Conservation (phyloP, 1,140 invertebrate genomes). For the Apis laboriosa region DNA sequence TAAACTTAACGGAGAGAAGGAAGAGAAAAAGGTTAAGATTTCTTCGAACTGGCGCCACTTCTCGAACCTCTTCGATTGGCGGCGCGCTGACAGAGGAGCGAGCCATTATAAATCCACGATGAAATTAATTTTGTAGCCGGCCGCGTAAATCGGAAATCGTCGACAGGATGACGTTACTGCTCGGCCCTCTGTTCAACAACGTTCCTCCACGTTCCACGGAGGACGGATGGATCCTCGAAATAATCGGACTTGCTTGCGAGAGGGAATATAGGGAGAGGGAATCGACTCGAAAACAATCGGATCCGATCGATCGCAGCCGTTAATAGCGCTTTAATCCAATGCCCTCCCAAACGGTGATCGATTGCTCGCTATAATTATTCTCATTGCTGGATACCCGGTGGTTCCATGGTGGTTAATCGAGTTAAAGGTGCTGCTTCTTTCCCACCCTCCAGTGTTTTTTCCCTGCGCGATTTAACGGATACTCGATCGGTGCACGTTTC, state of each 20-base stretch:
- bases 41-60: neutral
- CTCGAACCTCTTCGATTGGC: neutral
- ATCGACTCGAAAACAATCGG: neutral
- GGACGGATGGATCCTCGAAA: slow-evolving; percentile 4
- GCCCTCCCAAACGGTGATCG: slow-evolving; percentile 6
- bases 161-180: slow-evolving; percentile 13
- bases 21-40: neutral
- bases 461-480: neutral
- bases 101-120: slow-evolving; percentile 12
- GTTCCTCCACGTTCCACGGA: neutral
- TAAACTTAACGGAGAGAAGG: no score
- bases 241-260: neutral
- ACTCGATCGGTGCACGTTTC: neutral
- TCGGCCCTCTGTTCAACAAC: neutral
- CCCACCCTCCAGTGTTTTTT: neutral
- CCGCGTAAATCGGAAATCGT: slow-evolving; percentile 17
- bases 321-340: slow-evolving; percentile 39
- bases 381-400: neutral
- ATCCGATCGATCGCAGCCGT: slow-evolving; percentile 25
- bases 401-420: neutral
- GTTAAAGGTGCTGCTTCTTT: neutral
- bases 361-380: slow-evolving; percentile 41
- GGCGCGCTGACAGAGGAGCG: no score
- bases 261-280: no score
- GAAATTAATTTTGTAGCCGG: slow-evolving; percentile 35